Evolutionary conservation across 2,797 vertebrate species (phyloP).

Genomic region (Sitta carolinensis): DNA sequence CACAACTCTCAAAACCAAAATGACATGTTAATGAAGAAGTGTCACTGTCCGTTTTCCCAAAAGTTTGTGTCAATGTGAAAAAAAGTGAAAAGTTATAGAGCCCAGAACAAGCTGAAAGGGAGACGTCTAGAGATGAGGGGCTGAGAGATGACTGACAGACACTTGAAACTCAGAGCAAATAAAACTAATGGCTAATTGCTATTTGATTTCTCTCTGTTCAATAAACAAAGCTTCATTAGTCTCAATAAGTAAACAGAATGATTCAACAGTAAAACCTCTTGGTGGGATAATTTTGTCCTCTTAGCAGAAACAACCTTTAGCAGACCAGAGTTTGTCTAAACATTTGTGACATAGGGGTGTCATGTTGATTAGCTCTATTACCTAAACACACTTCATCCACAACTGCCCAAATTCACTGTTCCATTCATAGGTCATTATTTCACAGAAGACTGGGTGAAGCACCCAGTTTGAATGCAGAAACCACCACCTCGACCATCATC

Average conservation of each 20-base stretch:
- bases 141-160: background rate
- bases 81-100: background rate
- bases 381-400: background rate
- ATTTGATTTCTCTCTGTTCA: background rate
- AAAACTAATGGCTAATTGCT: background rate
- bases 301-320: background rate
- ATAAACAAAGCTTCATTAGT: background rate
- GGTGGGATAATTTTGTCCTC: background rate
- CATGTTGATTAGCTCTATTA: background rate
- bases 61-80: background rate
- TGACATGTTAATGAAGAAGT: background rate
- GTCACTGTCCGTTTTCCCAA: background rate
- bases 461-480: background rate
- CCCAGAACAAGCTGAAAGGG: background rate
- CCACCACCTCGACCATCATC: background rate
- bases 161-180: background rate
- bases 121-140: background rate
- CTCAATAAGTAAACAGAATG: background rate
- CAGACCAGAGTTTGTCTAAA: background rate
- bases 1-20: background rate
- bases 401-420: background rate
- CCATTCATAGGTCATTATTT: background rate
- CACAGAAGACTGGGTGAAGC: background rate
- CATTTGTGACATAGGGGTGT: background rate
- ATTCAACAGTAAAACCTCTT: background rate